Evolutionary conservation across 2,797 vertebrate species (phyloP), one percentile per base, ranked within the genome.

Genomic region (Pristis pectinata): DNA sequence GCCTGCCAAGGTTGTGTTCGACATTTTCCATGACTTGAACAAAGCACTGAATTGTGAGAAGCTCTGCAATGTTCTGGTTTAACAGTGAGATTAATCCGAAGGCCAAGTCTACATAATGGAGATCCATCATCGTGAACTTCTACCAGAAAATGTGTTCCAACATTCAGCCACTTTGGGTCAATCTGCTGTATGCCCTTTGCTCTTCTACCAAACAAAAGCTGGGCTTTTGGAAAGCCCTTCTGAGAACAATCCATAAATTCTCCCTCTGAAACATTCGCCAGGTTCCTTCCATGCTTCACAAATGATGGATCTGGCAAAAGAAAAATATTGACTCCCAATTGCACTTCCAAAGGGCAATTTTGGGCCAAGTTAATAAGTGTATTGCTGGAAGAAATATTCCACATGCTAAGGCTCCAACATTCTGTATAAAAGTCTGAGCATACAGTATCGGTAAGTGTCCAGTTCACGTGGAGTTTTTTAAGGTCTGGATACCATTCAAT

Each of bases 301-400:
- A 98, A 97, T 0, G 96, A 97, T 41, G 96, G 96, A 95, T 97
- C 97, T 34, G 95, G 95, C 53, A 97, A 97, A 96, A 98, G 96
- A 94, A 97, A 96, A 95, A 98, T 96, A 34, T 95, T 96, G 27
- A 98, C 98, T 95, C 98, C 98, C 8, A 97, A 94, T 8, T 98
- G 98, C 96, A 98, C 96, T 95, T 98, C 96, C 83, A 98, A 96
- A 67, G 98, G 98, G 95, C 98, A 99, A 95, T 98, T 97, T 95
- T 98, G 98, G 72, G 97, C 97, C 80, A 97, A 95, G 92, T 22
- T 96, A 89, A 97, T 95, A 83, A 76, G 30, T 22, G 93, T 94
- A 17, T 95, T 95, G 19, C 95, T 95, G 10, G 72, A 95, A 72
- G 76, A 94, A 61, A 95, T 95, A 87, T 24, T 94, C 80, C 76